A percentile compares a stretch with the other conserved stretches of the same genome.
Conservation (phyloP, 2,888 invertebrate species). For the Polymixis lichenea region DNA sequence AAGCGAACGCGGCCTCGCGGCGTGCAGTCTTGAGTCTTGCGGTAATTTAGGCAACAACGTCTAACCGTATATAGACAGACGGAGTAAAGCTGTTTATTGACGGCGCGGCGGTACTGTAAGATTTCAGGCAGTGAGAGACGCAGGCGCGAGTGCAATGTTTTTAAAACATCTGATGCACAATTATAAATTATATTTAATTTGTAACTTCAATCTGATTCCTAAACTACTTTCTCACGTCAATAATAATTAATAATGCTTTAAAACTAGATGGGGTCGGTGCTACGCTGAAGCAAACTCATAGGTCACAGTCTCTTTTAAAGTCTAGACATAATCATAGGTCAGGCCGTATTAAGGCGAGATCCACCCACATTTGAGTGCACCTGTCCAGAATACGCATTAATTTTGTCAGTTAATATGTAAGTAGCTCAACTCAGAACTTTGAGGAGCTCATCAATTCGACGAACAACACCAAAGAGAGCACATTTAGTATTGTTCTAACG, state of each 20-base stretch:
- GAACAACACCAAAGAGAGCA: neutral
- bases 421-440: neutral
- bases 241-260: too few species aligned
- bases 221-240: neutral
- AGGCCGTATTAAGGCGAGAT: too few species aligned
- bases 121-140: neutral
- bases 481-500: neutral
- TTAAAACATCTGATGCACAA: neutral
- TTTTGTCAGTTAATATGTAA: neutral
- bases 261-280: neutral
- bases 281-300: too few species aligned
- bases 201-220: neutral
- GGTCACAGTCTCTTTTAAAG: neutral
- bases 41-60: conserved; percentile 44
- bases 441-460: neutral
- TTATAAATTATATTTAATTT: too few species aligned
- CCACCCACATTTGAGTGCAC: too few species aligned
- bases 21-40: conserved; percentile 34
- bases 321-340: neutral
- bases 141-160: neutral
- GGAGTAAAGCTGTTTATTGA: conserved; percentile 5
- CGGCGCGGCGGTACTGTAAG: neutral
- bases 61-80: neutral
- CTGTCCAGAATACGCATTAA: neutral
- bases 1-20: conserved; percentile 21